These are phyloP conservation scores for Anarrhichthys ocellatus DNA, from an alignment of 2,113 vertebrate species.

Conservation along the genomic window DNA sequence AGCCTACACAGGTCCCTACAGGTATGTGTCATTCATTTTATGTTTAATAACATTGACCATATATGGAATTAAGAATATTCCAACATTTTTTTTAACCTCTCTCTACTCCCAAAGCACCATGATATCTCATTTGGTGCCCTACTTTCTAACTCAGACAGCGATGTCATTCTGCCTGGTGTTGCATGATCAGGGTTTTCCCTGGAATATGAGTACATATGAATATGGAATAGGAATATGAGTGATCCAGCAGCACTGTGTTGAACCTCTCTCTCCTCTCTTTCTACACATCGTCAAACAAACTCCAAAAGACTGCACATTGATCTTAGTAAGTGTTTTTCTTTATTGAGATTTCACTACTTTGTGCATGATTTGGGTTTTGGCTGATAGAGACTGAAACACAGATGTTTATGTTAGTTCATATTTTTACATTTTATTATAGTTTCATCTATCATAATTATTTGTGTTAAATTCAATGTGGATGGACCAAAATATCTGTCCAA, in stretches of 20 bases:
- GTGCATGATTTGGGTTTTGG: background rate
- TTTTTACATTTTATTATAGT: background rate
- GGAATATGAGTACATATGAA: too few relatives aligned
- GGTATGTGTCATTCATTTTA: slow-evolving; percentile 18
- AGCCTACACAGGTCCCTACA: background rate
- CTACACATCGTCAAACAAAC: background rate
- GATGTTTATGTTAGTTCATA: background rate
- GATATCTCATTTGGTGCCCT: background rate
- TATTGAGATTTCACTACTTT: background rate
- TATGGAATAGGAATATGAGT: too few relatives aligned
- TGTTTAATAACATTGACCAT: too few relatives aligned
- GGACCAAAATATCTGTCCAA: background rate
- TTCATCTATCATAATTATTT: background rate
- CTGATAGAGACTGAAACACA: background rate
- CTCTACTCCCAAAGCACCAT: background rate
- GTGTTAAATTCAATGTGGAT: too few relatives aligned
- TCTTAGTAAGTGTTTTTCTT: slow-evolving; percentile 42
- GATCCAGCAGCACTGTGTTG: background rate
- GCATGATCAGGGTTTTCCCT: background rate
- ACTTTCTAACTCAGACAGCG: background rate
- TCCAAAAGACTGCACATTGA: background rate
- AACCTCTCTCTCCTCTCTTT: background rate
- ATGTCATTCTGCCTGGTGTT: background rate
- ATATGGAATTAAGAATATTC: background rate
- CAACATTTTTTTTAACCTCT: background rate